Base-by-base conservation (phyloP, 1,140 invertebrate genomes). In the Aradophagus sp. region DNA sequence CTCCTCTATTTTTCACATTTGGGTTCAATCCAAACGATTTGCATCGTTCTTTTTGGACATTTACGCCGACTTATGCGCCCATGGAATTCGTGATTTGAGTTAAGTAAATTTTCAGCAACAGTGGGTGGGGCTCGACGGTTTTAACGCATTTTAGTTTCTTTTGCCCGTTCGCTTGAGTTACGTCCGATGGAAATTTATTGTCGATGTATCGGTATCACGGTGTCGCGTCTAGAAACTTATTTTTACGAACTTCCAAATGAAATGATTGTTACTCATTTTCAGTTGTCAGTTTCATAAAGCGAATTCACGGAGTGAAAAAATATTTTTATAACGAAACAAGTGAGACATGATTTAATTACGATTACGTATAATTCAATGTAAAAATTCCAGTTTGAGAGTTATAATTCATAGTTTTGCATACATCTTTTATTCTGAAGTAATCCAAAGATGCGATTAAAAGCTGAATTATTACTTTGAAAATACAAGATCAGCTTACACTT, bases 1-100 rank as follows among this genome's bases (percentile, higher is more conserved):
- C 8, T 23, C 20, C 35, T 50, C 61, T 59, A 58, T 53, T 59
- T 59, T 68, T 68, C 53, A 59, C 47, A 68, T 68, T 68, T 68
- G 53, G 39, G 53, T 35, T 59, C 41, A 68, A 59, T 59, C 63
- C 47, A 59, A 59, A 8, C 38, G 35, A 61, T 66, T 58, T 44
- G 47, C 45, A 36, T 52, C 39, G n/a, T 42, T 39, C 32, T 19
- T 62, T 31, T 53, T 10, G 26, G 35, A 47, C 55, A 34, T 65
- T 65, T 55, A 65, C 55, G 36, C 35, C 26, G 56, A 56, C 61
- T 65, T 55, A 65, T 55, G 50, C 12, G 59, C 31, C 32, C 17
- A 17, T 53, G 48, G 39, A 63, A 53, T 53, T 36, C 31, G 41
- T 53, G 41, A 63, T 53, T 63, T 53, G 48, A 63, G 34, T 32